phyloP scores from a whole-genome alignment of 2,797 vertebrate species.

The Ibycter americanus region DNA sequence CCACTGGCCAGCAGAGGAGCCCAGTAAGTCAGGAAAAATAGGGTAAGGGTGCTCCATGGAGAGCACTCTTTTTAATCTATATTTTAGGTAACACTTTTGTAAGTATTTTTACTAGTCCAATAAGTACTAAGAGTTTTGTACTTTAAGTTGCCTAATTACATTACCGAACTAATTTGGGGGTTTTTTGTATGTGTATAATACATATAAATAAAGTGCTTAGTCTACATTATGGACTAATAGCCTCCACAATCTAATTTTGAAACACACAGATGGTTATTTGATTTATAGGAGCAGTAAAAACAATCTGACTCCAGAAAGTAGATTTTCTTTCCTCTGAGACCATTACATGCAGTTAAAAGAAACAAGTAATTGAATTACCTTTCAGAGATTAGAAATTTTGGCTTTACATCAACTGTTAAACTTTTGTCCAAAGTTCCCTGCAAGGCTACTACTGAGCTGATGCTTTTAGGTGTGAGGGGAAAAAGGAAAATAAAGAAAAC shows the following conservation, averaged over 20 bases:
- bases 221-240: constrained; percentile 56
- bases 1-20: neutral
- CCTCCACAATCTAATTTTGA: constrained; percentile 53
- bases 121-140: neutral
- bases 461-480: neutral
- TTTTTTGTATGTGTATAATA: neutral
- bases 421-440: neutral
- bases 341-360: constrained; percentile 34
- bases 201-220: constrained; percentile 48
- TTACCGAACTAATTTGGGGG: neutral
- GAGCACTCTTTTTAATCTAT: neutral
- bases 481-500: neutral
- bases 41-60: neutral
- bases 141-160: neutral
- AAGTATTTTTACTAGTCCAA: neutral
- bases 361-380: constrained; percentile 43
- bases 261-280: constrained; percentile 63
- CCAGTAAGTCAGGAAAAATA: neutral
- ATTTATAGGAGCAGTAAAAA: constrained; percentile 62
- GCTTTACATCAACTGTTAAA: neutral
- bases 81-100: neutral
- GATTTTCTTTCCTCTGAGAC: constrained; percentile 57
- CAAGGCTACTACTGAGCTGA: neutral
- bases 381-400: constrained; percentile 17
- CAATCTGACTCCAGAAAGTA: constrained; percentile 51